phyloP scores from a whole-genome alignment of 2,113 vertebrate species.

The Tupaia tana region DNA sequence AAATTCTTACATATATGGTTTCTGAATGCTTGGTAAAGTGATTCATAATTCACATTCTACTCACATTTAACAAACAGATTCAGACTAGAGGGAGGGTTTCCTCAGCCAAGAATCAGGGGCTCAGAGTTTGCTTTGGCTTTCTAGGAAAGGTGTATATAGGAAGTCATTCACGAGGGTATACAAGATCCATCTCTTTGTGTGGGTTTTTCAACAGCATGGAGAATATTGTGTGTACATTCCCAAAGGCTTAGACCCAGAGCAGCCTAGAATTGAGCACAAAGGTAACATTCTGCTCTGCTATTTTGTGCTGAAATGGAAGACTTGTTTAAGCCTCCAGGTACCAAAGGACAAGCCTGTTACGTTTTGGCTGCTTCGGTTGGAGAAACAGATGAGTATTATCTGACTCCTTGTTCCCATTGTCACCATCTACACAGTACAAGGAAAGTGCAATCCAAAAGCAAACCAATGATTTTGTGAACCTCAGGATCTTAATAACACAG shows the following conservation, averaged over 20 bases:
- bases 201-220: conserved; percentile 57
- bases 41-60: conserved; percentile 21
- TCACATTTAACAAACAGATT: conserved; percentile 1
- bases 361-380: conserved; percentile 14
- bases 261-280: conserved; percentile 67
- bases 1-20: background rate
- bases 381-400: conserved; percentile 66
- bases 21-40: conserved; percentile 10
- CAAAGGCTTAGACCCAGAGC: conserved; percentile 58
- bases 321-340: conserved; percentile 13
- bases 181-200: conserved; percentile 62
- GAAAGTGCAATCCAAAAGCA: conserved; percentile 54
- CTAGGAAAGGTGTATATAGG: conserved; percentile 21
- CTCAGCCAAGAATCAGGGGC: conserved; percentile 31
- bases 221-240: conserved; percentile 52
- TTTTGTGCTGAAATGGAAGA: conserved; percentile 47
- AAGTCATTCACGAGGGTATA: conserved; percentile 38
- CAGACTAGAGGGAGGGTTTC: background rate
- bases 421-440: background rate
- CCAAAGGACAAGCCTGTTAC: background rate
- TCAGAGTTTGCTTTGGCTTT: conserved; percentile 51
- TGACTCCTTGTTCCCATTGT: conserved; percentile 57
- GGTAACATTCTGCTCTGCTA: conserved; percentile 33
- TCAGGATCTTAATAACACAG: conserved; percentile 47
- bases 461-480: conserved; percentile 50